Evolutionary conservation across 2,797 vertebrate species (phyloP), one percentile per base, ranked within the genome.

Genomic region (Carapus acus): DNA sequence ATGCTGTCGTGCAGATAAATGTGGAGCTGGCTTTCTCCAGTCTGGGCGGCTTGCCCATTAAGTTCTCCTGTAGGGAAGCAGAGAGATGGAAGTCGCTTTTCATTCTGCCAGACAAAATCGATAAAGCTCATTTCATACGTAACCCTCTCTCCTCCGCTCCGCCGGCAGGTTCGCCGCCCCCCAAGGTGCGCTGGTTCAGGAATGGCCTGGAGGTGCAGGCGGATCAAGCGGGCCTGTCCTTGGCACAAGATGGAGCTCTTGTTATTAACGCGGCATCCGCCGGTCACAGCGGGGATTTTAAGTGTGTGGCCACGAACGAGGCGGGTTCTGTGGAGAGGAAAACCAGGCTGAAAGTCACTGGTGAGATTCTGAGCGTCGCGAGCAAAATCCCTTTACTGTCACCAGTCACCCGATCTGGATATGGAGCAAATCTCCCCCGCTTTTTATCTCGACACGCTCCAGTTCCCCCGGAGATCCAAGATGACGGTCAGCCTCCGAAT

Each of bases 391-490:
- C n/a, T n/a, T n/a, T n/a, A n/a, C n/a, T n/a, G n/a, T n/a, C n/a
- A n/a, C n/a, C n/a, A n/a, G n/a, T n/a, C n/a, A n/a, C n/a, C n/a
- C 23, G n/a, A 18, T 15, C 16, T 18, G 29, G 15, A 27, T 36
- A 29, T 43, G 7, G 2, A 42, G 45, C 29, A 42, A 21, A 47
- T 50, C 27, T 49, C 7, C 14, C 2, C n/a, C 38, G 56, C 20
- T 62, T 27, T 27, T 27, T 27, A 27, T 16, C 53, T n/a, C 33
- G 68, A 11, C 39, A 12, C 39, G 6, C 24, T 52, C 53, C 41
- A 94, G 93, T 91, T 65, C 89, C 91, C 34, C 93, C 91, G 31
- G 87, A 88, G 76, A 88, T 94, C 71, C 85, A 83, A n/a, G 89
- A 90, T 5, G 85, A 89, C 0, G 80, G 80, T 14, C 84, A 58